Evolutionary conservation across 2,888 invertebrate genomes (phyloP).

Genomic region (Corythucha ciliata): DNA sequence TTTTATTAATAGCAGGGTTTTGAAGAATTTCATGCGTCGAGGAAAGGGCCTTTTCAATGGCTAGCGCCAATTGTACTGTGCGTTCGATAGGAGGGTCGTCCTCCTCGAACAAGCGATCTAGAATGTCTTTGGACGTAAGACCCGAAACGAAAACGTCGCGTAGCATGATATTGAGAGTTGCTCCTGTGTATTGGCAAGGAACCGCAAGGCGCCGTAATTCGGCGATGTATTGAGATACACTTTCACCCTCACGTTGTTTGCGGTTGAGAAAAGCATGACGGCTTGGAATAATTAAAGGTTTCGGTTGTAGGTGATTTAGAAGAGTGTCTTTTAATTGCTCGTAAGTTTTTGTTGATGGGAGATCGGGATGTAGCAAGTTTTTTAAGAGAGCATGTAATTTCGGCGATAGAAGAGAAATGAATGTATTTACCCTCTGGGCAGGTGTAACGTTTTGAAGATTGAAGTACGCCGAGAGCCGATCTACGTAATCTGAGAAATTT

Average conservation of each 20-base stretch:
- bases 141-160: conserved; percentile 16
- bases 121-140: conserved; percentile 11
- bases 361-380: conserved; percentile 4
- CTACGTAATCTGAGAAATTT: conserved; percentile 5
- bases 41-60: conserved; percentile 10
- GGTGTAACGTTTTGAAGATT: conserved; percentile 9
- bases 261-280: conserved; percentile 11
- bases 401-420: conserved; percentile 10
- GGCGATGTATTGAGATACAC: background rate
- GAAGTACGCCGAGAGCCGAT: conserved; percentile 10
- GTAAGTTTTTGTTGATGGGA: conserved; percentile 5
- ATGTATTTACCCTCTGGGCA: background rate
- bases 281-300: conserved; percentile 14
- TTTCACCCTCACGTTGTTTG: conserved; percentile 13
- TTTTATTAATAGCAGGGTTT: background rate
- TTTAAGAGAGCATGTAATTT: conserved; percentile 11
- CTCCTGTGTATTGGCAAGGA: conserved; percentile 4
- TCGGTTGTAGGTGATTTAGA: conserved; percentile 3
- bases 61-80: conserved; percentile 9
- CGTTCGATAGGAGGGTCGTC: conserved; percentile 6
- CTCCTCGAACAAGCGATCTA: conserved; percentile 13
- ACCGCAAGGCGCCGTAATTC: conserved; percentile 1
- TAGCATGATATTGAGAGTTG: conserved; percentile 10
- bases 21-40: conserved; percentile 12
- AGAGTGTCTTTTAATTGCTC: conserved; percentile 7